Evolutionary conservation across 2,113 vertebrate genomes (phyloP), one percentile per base, ranked within the genome.

Genomic region (Hippocampus mohnikei): DNA sequence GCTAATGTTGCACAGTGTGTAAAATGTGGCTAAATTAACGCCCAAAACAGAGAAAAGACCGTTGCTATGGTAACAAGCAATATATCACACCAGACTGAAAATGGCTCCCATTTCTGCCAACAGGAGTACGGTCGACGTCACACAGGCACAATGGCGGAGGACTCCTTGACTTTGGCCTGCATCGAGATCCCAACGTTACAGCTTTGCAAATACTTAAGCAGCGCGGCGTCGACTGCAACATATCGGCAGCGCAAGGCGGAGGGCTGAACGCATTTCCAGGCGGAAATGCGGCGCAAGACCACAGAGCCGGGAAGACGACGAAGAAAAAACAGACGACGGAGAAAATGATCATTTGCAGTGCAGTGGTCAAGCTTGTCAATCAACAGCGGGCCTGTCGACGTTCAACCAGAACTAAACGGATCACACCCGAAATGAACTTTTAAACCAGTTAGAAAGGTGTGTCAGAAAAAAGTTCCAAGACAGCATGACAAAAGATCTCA

Each of bases 81-180:
- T 11, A 11, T 3, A 55, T 55, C 21, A 55, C 21, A 55, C 21
- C n/a, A 53, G 0, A n/a, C 8, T 3, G 0, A 33, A 16, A 16
- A 12, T 33, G 25, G 12, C 23, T 59, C 15, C 16, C 20, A 27
- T 65, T 46, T 44, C 63, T 21, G 33, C 7, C 42, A 9, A 18
- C 42, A 65, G 63, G 21, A 23, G n/a, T 20, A 46, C 41, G 20
- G 42, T 65, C 63, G 16, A 10, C 20, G 2, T n/a, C 82, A 41
- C 73, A 77, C 0, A 74, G 67, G 60, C 44, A 69, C 65, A 91
- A 91, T 5, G 87, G 88, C 69, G 56, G 67, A 11, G 65, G 59
- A 66, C 37, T 61, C 1, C 18, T 60, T 73, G 81, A 80, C 37
- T 29, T 20, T 5, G 76, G 15, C 21, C 71, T 56, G 48, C 62